Evolutionary conservation across 2,113 vertebrate species (phyloP), one percentile per base, ranked within the genome.

Genomic region (Hylia prasina): DNA sequence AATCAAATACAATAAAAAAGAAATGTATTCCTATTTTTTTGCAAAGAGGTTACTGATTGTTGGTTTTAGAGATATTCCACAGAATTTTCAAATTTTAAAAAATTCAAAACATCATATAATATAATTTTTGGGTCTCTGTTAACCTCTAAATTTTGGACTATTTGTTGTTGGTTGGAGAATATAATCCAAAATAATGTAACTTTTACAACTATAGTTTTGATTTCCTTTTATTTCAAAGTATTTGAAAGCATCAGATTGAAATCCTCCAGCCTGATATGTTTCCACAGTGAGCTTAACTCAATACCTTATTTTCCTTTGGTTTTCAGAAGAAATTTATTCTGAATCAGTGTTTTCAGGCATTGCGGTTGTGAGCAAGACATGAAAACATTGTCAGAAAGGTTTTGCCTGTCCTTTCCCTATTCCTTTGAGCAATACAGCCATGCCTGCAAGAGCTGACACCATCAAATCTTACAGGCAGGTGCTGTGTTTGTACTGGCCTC

Each of bases 281-380:
- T 77, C 33, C 68, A 51, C 53, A 24, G 22, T 17, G 16, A 75
- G 31, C 18, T 76, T 80, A 78, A 16, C 6, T 11, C 61, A 78
- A 23, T 13, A 45, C n/a, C 60, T 70, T 28, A 22, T 54, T 88
- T 92, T 68, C 7, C 27, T 70, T 58, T 64, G 39, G 40, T 79
- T 82, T 75, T 79, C 84, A 79, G 48, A 75, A 78, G 21, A 78
- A 63, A 63, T 48, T 48, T 35, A 28, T 73, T 58, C 31, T 3
- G 1, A 65, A 66, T 53, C 0, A 0, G 5, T 4, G 0, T 50
- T 75, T 88, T 86, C 79, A 88, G 40, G 23, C 42, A 22, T 9
- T 33, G 24, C 35, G 33, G 71, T 50, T 73, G 54, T 44, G 33
- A 71, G 42, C 53, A 63, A 51, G 72, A 48, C 35, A 19, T 0